Percentiles rank a stretch among this genome's conserved stretches.
Evolutionary conservation across 2,113 vertebrate genomes (phyloP).

Genomic region (Lycaon pictus): DNA sequence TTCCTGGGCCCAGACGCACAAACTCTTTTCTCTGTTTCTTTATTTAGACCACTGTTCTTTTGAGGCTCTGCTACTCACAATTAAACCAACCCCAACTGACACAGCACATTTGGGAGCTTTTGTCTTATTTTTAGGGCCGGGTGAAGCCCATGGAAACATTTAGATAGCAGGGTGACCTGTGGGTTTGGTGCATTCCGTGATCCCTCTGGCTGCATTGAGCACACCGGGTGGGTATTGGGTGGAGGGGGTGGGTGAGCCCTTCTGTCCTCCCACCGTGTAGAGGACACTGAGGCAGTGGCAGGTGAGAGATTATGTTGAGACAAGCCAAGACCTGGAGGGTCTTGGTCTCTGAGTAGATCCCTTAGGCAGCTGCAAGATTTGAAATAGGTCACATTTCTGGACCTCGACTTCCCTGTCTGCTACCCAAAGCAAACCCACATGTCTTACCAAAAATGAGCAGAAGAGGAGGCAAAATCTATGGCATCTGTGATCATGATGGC

Average conservation of each 20-base stretch:
- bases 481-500: fast-evolving
- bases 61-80: not conserved
- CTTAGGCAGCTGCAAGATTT: not conserved
- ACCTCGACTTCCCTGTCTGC: not conserved
- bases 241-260: not conserved
- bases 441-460: not conserved
- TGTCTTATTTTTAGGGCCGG: not conserved
- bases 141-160: not conserved
- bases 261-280: not conserved
- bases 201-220: not conserved
- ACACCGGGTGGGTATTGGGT: fast-evolving
- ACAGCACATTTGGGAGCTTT: not conserved
- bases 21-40: not conserved
- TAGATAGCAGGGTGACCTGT: not conserved
- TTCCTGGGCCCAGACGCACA: not conserved
- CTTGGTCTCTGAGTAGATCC: not conserved
- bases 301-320: not conserved
- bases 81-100: not conserved
- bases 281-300: not conserved
- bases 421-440: not conserved
- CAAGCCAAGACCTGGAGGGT: not conserved
- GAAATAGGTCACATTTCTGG: not conserved
- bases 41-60: not conserved
- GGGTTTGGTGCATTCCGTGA: too few relatives aligned
- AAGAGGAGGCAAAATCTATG: not conserved